Percentiles rank a stretch among this genome's conserved stretches.
phyloP scores from a whole-genome alignment of 2,888 invertebrate species.

The Melanotus villosus region DNA sequence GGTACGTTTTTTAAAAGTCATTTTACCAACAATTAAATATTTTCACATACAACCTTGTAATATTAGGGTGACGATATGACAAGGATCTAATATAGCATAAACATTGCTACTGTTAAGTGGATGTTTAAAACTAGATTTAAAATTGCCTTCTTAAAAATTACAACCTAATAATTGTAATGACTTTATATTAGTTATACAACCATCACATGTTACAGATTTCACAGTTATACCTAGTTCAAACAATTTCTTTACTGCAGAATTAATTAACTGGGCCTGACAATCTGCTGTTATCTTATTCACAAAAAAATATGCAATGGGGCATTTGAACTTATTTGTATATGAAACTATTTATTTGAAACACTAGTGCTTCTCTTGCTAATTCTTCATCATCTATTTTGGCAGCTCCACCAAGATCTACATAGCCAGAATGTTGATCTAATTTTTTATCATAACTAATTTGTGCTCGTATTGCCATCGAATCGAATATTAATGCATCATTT shows the following conservation, averaged over 20 bases:
- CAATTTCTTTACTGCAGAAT: slow-evolving; percentile 29
- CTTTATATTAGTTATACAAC: slow-evolving; percentile 35
- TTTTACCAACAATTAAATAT: no score
- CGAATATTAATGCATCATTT: not conserved
- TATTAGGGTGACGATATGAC: no score
- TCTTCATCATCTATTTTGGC: slow-evolving; percentile 18
- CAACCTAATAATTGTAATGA: slow-evolving; percentile 30
- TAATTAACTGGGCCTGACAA: not conserved
- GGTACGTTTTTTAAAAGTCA: no score
- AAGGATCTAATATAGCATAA: no score
- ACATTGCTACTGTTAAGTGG: not conserved
- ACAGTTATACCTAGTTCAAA: slow-evolving; percentile 29
- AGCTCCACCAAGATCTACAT: slow-evolving; percentile 48
- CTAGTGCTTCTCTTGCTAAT: slow-evolving; percentile 42
- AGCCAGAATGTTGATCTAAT: slow-evolving; percentile 26
- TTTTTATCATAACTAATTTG: slow-evolving; percentile 7
- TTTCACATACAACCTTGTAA: no score
- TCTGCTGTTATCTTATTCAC: slow-evolving; percentile 30
- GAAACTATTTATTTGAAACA: slow-evolving; percentile 50
- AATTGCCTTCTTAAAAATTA: slow-evolving; percentile 3
- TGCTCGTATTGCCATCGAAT: not conserved
- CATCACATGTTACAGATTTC: slow-evolving; percentile 38
- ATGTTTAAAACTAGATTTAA: not conserved
- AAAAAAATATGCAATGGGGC: slow-evolving; percentile 52
- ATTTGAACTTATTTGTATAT: slow-evolving; percentile 35